These are phyloP conservation scores for Andrena fulva DNA, from an alignment of 2,888 invertebrate species.

Conservation along the genomic window DNA sequence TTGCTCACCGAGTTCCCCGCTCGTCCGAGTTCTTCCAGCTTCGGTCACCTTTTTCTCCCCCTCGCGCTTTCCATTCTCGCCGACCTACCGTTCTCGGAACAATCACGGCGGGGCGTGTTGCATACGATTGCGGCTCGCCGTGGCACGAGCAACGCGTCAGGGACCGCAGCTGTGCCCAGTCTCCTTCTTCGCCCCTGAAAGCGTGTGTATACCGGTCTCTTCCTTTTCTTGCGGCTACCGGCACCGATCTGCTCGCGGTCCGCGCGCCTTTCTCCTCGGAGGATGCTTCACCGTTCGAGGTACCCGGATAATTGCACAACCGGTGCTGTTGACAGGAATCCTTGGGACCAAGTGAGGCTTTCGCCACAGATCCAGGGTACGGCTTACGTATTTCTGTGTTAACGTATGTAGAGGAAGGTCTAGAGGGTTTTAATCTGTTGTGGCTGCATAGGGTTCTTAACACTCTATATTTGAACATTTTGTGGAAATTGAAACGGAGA, in stretches of 20 bases:
- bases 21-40: constrained; percentile 50
- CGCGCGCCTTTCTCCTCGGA: constrained; percentile 51
- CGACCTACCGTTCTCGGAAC: constrained; percentile 74
- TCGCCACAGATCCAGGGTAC: background rate
- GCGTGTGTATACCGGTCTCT: constrained; percentile 55
- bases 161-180: constrained; percentile 70
- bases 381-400: background rate
- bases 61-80: constrained; percentile 46
- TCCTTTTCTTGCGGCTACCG: constrained; percentile 64
- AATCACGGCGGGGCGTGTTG: constrained; percentile 76
- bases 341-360: background rate
- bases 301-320: constrained; percentile 42
- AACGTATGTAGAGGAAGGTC: background rate
- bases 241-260: constrained; percentile 29
- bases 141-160: constrained; percentile 76
- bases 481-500: too few species aligned
- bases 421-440: too few species aligned
- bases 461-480: too few species aligned
- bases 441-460: too few species aligned
- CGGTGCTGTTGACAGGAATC: constrained; percentile 22
- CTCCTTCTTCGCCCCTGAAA: constrained; percentile 62
- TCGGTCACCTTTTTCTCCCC: constrained; percentile 46
- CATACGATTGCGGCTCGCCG: constrained; percentile 71
- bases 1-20: constrained; percentile 47
- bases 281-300: constrained; percentile 51